phyloP scores from a whole-genome alignment of 2,113 vertebrate genomes.

The Ophthalmolycus amberensis region DNA sequence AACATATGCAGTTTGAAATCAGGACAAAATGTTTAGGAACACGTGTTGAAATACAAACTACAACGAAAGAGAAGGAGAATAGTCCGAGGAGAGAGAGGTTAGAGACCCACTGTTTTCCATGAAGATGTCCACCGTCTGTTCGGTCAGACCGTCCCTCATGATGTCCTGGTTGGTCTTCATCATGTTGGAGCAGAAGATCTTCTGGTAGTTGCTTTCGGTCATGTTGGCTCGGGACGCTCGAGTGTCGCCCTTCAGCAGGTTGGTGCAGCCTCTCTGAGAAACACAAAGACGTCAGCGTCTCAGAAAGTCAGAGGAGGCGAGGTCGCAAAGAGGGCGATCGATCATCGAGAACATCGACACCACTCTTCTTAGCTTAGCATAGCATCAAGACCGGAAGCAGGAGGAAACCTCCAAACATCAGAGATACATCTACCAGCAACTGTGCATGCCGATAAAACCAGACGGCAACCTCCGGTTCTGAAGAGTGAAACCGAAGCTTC shows the following conservation, averaged over 20 bases:
- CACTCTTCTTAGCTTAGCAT: too few relatives aligned
- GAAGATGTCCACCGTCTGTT: constrained; percentile 85
- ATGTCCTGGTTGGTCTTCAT: constrained; percentile 86
- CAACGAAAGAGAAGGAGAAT: too few relatives aligned
- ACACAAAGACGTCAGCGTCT: background rate
- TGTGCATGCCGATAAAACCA: too few relatives aligned
- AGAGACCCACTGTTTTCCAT: constrained; percentile 85
- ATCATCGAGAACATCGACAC: too few relatives aligned
- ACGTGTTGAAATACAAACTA: background rate
- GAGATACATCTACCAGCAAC: too few relatives aligned
- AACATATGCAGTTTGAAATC: background rate
- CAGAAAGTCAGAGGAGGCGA: too few relatives aligned
- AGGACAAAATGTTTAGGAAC: background rate
- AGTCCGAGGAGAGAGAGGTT: too few relatives aligned
- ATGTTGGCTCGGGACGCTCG: constrained; percentile 78
- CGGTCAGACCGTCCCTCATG: constrained; percentile 64
- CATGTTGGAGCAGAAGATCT: constrained; percentile 90
- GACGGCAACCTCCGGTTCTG: too few relatives aligned
- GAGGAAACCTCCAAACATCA: too few relatives aligned
- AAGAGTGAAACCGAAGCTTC: too few relatives aligned
- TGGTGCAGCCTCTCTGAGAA: constrained; percentile 82
- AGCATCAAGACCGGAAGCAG: too few relatives aligned
- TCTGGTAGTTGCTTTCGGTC: constrained; percentile 80
- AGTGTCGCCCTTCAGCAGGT: constrained; percentile 81
- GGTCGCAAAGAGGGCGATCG: too few relatives aligned